These are phyloP conservation scores for Empis livida DNA, from an alignment of 2,888 invertebrate genomes.

Conservation along the genomic window DNA sequence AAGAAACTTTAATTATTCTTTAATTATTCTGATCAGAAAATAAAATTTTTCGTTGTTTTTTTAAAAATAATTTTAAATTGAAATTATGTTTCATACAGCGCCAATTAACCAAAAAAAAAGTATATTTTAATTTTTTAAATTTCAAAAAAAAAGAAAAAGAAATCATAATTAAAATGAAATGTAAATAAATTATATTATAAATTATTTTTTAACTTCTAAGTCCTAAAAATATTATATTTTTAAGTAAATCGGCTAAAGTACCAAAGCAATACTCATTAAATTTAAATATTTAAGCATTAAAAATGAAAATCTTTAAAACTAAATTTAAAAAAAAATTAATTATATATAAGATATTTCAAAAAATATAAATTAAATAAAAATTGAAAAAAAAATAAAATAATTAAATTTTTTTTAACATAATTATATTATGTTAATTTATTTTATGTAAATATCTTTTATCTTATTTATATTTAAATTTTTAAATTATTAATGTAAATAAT, in stretches of 20 bases:
- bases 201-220: neutral
- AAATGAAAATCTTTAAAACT: constrained; percentile 3
- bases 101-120: neutral
- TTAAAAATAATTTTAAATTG: no score
- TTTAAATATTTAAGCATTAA: neutral
- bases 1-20: no score
- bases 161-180: no score
- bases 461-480: no score
- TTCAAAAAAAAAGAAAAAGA: no score
- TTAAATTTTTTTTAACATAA: neutral
- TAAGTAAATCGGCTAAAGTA: constrained; percentile 33
- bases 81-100: constrained; percentile 1
- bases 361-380: neutral
- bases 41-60: no score
- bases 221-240: neutral
- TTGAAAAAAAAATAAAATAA: neutral
- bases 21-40: no score
- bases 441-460: no score
- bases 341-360: neutral
- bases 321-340: neutral
- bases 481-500: no score
- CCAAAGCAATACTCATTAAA: constrained; percentile 36
- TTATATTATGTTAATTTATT: neutral
- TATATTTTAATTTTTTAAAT: neutral
- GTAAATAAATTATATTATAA: neutral